These are phyloP conservation scores for Limnephilus auricula DNA, from an alignment of 2,888 invertebrate species.

Conservation along the genomic window DNA sequence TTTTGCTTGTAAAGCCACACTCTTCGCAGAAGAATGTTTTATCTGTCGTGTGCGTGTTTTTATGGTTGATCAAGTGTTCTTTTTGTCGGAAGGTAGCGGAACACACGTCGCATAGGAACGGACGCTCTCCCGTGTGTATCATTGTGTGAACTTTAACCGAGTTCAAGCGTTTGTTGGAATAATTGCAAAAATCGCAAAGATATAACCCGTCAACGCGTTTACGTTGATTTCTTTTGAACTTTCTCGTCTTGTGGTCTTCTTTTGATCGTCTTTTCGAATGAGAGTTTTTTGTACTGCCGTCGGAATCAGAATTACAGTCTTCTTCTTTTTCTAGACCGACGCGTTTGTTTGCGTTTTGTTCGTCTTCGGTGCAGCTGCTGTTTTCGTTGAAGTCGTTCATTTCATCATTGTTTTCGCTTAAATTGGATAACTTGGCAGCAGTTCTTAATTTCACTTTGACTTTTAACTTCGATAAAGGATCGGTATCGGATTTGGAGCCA, in stretches of 20 bases:
- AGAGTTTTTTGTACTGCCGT: too few relatives aligned
- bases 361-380: neutral
- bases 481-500: neutral
- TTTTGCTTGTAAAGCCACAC: constrained; percentile 37
- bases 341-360: neutral
- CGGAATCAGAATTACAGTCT: neutral
- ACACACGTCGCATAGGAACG: constrained; percentile 36
- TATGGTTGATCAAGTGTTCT: constrained; percentile 34
- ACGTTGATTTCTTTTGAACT: constrained; percentile 21
- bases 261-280: neutral
- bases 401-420: neutral
- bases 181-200: constrained; percentile 28
- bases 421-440: neutral
- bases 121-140: constrained; percentile 39
- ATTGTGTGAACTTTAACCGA: constrained; percentile 30
- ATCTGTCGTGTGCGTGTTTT: constrained; percentile 37
- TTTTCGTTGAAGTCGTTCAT: constrained; percentile 13
- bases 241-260: neutral
- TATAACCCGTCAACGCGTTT: constrained; percentile 8
- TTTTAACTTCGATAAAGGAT: neutral
- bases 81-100: constrained; percentile 38
- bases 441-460: neutral
- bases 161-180: constrained; percentile 22
- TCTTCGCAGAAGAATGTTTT: constrained; percentile 30
- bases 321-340: neutral